phyloP scores from a whole-genome alignment of 1,140 invertebrate genomes.

The Tenebrio molitor region DNA sequence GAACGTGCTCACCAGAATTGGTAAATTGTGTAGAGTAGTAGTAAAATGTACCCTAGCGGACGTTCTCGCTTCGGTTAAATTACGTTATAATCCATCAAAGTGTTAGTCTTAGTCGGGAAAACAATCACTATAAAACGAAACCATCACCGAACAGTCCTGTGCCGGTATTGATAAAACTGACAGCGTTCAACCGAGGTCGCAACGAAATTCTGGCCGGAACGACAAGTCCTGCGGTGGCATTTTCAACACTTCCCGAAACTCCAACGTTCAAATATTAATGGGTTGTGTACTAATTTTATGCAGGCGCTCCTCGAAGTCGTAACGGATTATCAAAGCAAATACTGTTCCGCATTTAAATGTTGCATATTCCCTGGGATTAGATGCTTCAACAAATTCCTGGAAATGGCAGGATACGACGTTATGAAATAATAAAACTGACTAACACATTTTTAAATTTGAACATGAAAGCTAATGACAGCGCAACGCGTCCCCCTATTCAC shows the following conservation, averaged over 20 bases:
- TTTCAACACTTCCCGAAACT: conserved; percentile 15
- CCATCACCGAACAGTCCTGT: conserved; percentile 3
- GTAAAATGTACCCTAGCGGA: conserved; percentile 20
- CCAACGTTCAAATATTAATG: neutral
- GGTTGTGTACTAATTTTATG: conserved; percentile 21
- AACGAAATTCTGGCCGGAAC: neutral
- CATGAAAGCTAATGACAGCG: neutral
- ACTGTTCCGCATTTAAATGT: conserved; percentile 37
- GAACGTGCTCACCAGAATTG: conserved; percentile 29
- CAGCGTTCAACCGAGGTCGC: neutral
- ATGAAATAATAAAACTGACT: conserved; percentile 34
- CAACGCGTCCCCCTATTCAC: neutral
- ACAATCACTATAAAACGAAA: conserved; percentile 36
- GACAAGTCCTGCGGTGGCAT: neutral
- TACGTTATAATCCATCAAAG: conserved; percentile 45
- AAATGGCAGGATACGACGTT: conserved; percentile 3
- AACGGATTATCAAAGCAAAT: conserved; percentile 36
- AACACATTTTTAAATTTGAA: conserved; percentile 36
- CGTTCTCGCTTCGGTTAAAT: conserved; percentile 17
- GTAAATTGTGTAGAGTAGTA: conserved; percentile 36
- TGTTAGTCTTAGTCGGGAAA: conserved; percentile 7
- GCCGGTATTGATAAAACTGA: conserved; percentile 4
- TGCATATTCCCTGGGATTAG: conserved; percentile 35
- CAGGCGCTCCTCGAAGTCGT: neutral
- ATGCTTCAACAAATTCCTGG: conserved; percentile 19